phyloP scores from a whole-genome alignment of 2,113 vertebrate genomes.

The Neotoma lepida region DNA sequence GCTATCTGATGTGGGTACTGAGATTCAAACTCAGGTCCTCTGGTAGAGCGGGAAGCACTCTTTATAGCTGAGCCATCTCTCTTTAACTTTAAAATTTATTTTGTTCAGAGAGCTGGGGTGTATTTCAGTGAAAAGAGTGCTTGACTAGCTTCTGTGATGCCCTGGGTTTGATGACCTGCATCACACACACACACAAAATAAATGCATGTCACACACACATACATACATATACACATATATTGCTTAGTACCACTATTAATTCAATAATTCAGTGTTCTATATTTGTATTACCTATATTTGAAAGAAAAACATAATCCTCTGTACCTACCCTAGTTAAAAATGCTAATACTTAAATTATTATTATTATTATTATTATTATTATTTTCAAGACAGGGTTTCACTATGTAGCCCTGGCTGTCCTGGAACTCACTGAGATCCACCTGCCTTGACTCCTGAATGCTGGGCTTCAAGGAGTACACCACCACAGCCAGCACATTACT shows the following conservation, averaged over 20 bases:
- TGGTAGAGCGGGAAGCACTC: not conserved
- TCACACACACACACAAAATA: not conserved
- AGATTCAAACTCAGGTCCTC: not conserved
- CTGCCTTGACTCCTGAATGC: not conserved
- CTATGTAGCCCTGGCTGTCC: not conserved
- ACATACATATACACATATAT: not conserved
- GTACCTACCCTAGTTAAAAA: constrained; percentile 57
- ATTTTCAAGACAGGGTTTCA: not conserved
- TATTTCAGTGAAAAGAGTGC: not conserved
- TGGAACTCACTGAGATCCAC: not conserved
- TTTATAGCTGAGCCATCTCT: not conserved
- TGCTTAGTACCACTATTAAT: not conserved
- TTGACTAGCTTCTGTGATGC: not conserved
- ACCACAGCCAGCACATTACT: not conserved
- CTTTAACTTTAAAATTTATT: not conserved
- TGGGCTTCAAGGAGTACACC: not conserved
- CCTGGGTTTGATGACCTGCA: not conserved
- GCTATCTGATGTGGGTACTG: not conserved
- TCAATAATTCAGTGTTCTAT: not conserved
- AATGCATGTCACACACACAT: not conserved
- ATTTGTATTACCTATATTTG: not conserved
- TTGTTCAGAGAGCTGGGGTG: not conserved
- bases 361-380: not conserved
- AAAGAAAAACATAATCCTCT: constrained; percentile 40
- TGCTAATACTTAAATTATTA: constrained; percentile 23